A percentile compares a stretch with the other conserved stretches of the same genome.
Evolutionary conservation across 2,797 vertebrate genomes (phyloP).

Genomic region (Menidia menidia): DNA sequence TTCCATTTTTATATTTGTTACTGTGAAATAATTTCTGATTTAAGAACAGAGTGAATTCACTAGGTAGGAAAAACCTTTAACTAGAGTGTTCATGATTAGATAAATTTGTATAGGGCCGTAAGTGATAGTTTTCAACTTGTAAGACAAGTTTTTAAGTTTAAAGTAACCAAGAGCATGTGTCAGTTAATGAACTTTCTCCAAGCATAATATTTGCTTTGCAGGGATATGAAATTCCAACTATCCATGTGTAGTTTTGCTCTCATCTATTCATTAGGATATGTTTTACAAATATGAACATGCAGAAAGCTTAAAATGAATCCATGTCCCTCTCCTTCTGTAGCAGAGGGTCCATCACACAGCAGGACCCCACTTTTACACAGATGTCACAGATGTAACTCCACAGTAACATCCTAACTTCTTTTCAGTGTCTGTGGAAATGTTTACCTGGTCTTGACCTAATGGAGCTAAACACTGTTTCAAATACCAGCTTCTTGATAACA

Average conservation of each 20-base stretch:
- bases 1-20: not conserved
- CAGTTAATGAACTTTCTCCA: slow-evolving; percentile 17
- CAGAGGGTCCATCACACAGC: slow-evolving; percentile 71
- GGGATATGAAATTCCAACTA: slow-evolving; percentile 24
- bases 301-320: slow-evolving; percentile 62
- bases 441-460: slow-evolving; percentile 78
- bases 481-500: slow-evolving; percentile 34
- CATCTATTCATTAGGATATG: slow-evolving; percentile 69
- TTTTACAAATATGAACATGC: slow-evolving; percentile 79
- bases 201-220: slow-evolving; percentile 17
- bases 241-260: slow-evolving; percentile 46
- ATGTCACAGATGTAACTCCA: slow-evolving; percentile 59
- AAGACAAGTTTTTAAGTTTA: slow-evolving; percentile 7
- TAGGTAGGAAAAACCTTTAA: not conserved
- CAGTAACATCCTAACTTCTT: slow-evolving; percentile 71
- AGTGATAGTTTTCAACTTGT: slow-evolving; percentile 10
- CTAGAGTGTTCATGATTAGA: not conserved
- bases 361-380: slow-evolving; percentile 61
- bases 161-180: not conserved
- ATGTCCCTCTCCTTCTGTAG: slow-evolving; percentile 33
- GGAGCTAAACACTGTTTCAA: slow-evolving; percentile 75
- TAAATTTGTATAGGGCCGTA: not conserved
- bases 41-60: not conserved
- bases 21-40: not conserved
- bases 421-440: slow-evolving; percentile 70